These are phyloP conservation scores for Saimiri boliviensis DNA, from an alignment of 2,113 vertebrate genomes.

Conservation along the genomic window DNA sequence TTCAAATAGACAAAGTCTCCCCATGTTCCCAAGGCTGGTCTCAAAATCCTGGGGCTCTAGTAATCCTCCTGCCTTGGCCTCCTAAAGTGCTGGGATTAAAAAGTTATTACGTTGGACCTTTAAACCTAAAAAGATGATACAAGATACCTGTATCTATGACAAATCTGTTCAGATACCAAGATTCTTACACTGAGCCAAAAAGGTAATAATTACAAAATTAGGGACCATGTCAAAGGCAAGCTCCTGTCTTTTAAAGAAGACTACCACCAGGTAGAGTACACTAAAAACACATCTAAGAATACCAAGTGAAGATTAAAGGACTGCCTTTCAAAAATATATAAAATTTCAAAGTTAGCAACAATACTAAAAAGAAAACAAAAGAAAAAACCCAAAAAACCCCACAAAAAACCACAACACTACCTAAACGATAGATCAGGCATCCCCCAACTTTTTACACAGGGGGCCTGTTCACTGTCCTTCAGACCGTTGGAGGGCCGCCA, in stretches of 20 bases:
- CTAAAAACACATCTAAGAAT: not conserved
- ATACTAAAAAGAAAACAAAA: not conserved
- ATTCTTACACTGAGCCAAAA: not conserved
- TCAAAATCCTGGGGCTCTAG: too few species aligned
- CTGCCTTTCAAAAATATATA: not conserved
- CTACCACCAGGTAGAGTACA: slow-evolving; percentile 3
- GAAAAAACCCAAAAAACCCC: too few species aligned
- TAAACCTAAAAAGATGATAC: not conserved
- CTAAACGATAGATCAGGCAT: not conserved
- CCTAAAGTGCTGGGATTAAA: too few species aligned
- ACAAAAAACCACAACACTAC: not conserved
- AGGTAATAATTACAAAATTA: not conserved
- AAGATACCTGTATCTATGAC: not conserved
- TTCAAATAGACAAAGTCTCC: too few species aligned
- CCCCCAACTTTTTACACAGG: too few species aligned
- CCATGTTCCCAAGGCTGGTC: too few species aligned
- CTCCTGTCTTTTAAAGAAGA: slow-evolving; percentile 11
- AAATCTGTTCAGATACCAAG: slow-evolving; percentile 5
- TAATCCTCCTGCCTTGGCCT: too few species aligned
- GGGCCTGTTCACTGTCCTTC: too few species aligned
- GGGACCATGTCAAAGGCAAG: not conserved
- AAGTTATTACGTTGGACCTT: not conserved
- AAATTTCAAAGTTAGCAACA: slow-evolving; percentile 8
- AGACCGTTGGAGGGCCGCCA: too few species aligned
- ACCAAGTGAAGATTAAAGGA: not conserved